Conservation (phyloP, 1,140 invertebrate genomes). For the Bombus waltoni region DNA sequence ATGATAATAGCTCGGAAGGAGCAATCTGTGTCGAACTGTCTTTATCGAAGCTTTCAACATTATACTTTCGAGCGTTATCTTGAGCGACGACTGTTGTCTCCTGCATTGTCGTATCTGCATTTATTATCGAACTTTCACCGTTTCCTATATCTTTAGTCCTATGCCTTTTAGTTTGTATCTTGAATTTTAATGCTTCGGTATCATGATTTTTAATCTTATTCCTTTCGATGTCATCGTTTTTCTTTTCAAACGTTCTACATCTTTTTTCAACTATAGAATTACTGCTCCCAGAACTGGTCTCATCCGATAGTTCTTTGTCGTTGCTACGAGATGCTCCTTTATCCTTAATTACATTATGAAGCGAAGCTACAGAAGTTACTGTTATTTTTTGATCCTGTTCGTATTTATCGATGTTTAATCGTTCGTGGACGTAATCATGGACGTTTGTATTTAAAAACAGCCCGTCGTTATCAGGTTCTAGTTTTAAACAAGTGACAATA, state of each 20-base stretch:
- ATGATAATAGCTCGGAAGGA: neutral
- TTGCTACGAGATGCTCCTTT: conserved; percentile 25
- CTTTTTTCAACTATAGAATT: conserved; percentile 73
- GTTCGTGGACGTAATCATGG: conserved; percentile 28
- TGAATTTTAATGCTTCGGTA: neutral
- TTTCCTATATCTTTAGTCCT: neutral
- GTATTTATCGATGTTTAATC: too few species aligned
- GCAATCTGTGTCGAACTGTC: neutral
- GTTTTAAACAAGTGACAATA: neutral
- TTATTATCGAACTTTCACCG: neutral
- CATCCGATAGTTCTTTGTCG: conserved; percentile 72
- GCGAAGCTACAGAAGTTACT: conserved; percentile 67
- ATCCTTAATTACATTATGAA: conserved; percentile 67
- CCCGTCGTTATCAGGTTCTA: neutral
- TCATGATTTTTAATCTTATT: neutral
- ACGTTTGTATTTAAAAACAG: neutral
- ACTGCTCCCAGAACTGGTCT: conserved; percentile 39
- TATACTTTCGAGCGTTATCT: neutral
- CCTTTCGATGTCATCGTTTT: neutral
- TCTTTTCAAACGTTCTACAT: conserved; percentile 73
- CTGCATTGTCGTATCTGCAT: neutral
- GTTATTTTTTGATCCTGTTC: conserved; percentile 25
- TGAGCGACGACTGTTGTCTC: neutral
- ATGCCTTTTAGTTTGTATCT: neutral
- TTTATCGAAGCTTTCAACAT: neutral